Percentiles rank a stretch among this genome's conserved stretches.
Conservation (phyloP, 2,113 vertebrate species). For the Mormoops blainvillei region DNA sequence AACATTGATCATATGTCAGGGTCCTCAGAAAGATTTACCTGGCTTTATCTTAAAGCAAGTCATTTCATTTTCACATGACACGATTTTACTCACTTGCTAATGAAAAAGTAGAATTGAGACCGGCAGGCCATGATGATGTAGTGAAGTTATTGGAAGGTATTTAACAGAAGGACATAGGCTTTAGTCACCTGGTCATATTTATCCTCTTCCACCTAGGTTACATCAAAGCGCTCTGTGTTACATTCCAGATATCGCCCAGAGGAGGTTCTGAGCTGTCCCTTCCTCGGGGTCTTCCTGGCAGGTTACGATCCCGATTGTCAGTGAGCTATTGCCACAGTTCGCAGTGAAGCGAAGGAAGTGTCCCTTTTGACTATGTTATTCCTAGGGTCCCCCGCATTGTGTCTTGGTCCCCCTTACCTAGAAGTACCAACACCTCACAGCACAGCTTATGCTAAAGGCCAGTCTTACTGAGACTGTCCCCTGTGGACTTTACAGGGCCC, state of each 20-base stretch:
- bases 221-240: not conserved
- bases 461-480: not conserved
- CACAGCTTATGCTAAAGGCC: not conserved
- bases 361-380: rapidly evolving
- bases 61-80: not conserved
- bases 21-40: not conserved
- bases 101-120: not conserved
- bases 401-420: not conserved
- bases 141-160: not conserved
- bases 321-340: not conserved
- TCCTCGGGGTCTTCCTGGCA: not conserved
- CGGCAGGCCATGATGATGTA: rapidly evolving
- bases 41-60: not conserved
- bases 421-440: rapidly evolving
- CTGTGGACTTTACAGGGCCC: not conserved
- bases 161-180: not conserved
- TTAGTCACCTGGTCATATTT: rapidly evolving
- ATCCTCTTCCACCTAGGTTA: not conserved
- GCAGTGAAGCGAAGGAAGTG: rapidly evolving
- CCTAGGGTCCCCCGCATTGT: rapidly evolving
- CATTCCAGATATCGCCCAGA: not conserved
- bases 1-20: not conserved
- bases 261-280: not conserved
- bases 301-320: not conserved
- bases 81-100: not conserved